Evolutionary conservation across 2,797 vertebrate species (phyloP), one percentile per base, ranked within the genome.

Genomic region (Propithecus perrieri): DNA sequence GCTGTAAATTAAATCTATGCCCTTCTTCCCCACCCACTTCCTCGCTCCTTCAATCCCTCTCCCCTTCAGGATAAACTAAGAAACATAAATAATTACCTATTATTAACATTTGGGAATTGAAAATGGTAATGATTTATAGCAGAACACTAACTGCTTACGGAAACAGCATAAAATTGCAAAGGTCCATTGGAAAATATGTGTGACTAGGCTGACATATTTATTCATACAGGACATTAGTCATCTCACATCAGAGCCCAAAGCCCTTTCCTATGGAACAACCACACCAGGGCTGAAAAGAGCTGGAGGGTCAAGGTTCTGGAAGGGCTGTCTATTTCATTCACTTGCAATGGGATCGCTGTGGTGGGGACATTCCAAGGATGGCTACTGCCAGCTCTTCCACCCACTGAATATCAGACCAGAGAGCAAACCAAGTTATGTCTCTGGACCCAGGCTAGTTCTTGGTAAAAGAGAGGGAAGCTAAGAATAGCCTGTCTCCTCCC

Each of bases 71-170:
- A 90, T 75, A 86, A 95, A 94, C 67, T n/a, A 57, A 61, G 90
- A 93, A 55, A 88, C 20, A 57, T 88, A 97, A 96, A 96, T 85
- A 91, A 96, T 87, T 83, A 63, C 81, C 85, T 65, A 20, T 83
- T n/a, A 90, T 78, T 96, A 94, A 84, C 59, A 93, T 43, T 41
- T 22, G 30, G 88, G 89, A 35, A 80, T 67, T 69, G 74, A 50
- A 91, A 95, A 48, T 22, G 87, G 61, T 30, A 63, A 74, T 48
- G 53, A 94, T 94, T 94, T 94, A 94, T 26, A 83, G 41, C 61
- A 67, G 22, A 38, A 55, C 71, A 26, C 33, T 59, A 94, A 93
- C 80, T 79, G 89, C 88, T 85, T 91, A 78, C 4, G 57, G 90
- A 90, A 81, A 93, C 22, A 81, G 59, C 61, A n/a, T 79, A 88